Percentiles rank a stretch among this genome's conserved stretches.
Conservation (phyloP, 2,888 invertebrate species). For the Therioaphis trifolii region DNA sequence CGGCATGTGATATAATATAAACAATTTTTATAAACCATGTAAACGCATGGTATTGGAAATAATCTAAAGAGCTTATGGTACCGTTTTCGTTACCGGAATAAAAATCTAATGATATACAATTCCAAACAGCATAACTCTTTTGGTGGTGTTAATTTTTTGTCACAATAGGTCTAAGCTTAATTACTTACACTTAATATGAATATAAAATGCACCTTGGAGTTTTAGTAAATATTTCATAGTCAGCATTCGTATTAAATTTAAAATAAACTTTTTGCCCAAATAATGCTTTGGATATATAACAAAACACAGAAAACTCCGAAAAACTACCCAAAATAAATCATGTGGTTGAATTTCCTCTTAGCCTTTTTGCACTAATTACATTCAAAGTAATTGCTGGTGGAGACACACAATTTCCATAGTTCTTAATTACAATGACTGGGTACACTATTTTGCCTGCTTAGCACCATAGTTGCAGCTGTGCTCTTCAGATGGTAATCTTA, state of each 20-base stretch:
- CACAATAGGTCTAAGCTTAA: neutral
- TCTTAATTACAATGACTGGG: slow-evolving; percentile 62
- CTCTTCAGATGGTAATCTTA: slow-evolving; percentile 61
- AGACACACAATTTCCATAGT: slow-evolving; percentile 62
- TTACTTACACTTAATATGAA: slow-evolving; percentile 42
- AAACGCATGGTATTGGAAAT: too few relatives aligned
- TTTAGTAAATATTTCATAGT: slow-evolving; percentile 35
- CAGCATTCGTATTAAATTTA: slow-evolving; percentile 40
- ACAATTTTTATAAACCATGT: too few relatives aligned
- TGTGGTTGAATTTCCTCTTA: slow-evolving; percentile 53
- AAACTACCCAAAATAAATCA: slow-evolving; percentile 61
- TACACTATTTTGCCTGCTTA: slow-evolving; percentile 61
- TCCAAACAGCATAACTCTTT: too few relatives aligned
- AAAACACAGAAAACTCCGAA: slow-evolving; percentile 57
- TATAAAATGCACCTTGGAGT: slow-evolving; percentile 51
- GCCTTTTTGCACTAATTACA: slow-evolving; percentile 57
- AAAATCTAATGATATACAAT: too few relatives aligned
- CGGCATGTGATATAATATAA: too few relatives aligned
- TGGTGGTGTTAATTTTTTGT: too few relatives aligned
- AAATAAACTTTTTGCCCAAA: slow-evolving; percentile 50
- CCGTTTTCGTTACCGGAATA: too few relatives aligned
- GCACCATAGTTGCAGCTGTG: slow-evolving; percentile 58
- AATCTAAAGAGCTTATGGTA: too few relatives aligned
- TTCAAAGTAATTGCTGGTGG: slow-evolving; percentile 60
- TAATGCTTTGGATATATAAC: slow-evolving; percentile 39